Conservation (phyloP, 1,140 invertebrate species). For the fruit fly (Drosophila melanogaster) region Release_6_plus_ISO1_MT NT_037436.4:3797501-3798000, state of each 20-base stretch:
- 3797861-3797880: too few relatives aligned
- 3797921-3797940: too few relatives aligned
- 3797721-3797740: conserved; percentile 74
- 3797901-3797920: too few relatives aligned
- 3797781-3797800: conserved; percentile 49
- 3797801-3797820: neutral
- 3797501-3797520: conserved; percentile 82
- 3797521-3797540: conserved; percentile 66
- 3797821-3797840: neutral
- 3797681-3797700: conserved; percentile 9
- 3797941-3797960: neutral
- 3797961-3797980: conserved; percentile 9
- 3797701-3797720: neutral
- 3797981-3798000: conserved; percentile 53
- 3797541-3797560: conserved; percentile 34
- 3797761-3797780: conserved; percentile 80
- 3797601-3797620: conserved; percentile 2
- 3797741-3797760: conserved; percentile 74
- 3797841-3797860: too few relatives aligned
- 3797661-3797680: conserved; percentile 24
- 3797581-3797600: conserved; percentile 54
- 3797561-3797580: conserved; percentile 70
- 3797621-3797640: neutral
- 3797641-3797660: conserved; percentile 6
- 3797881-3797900: too few relatives aligned